phyloP scores from a whole-genome alignment of 2,888 invertebrate species.

The Ecdyonurus torrentis region DNA sequence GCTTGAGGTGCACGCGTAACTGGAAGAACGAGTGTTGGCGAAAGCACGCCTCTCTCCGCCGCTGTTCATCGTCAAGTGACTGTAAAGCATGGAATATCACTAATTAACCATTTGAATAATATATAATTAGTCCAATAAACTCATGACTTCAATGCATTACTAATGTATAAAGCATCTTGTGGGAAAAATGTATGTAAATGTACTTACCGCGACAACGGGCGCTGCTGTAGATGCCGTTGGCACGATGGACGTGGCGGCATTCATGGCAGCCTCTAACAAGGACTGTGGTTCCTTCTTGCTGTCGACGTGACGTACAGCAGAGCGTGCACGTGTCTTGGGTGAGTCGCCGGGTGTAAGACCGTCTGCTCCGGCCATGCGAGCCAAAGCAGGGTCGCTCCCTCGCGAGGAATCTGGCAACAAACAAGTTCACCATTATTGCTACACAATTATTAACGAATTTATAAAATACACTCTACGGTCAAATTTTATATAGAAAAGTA shows the following conservation, averaged over 20 bases:
- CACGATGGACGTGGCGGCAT: constrained; percentile 1
- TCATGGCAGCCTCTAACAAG: constrained; percentile 9
- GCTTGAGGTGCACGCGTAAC: constrained; percentile 71
- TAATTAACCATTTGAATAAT: no score
- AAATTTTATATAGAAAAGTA: no score
- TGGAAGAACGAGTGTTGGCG: constrained; percentile 85
- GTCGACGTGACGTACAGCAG: constrained; percentile 3
- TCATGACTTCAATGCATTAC: no score
- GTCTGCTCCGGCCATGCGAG: constrained; percentile 21
- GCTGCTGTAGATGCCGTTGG: not conserved
- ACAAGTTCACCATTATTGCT: no score
- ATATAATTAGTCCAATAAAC: no score
- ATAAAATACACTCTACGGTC: no score
- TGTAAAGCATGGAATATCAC: no score
- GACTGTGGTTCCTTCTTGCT: not conserved
- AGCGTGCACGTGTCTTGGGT: constrained; percentile 23
- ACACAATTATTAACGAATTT: no score
- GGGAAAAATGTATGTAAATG: no score
- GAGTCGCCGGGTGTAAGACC: constrained; percentile 26
- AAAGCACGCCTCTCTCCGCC: constrained; percentile 51
- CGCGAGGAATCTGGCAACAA: constrained; percentile 32
- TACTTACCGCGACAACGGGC: not conserved
- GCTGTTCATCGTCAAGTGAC: constrained; percentile 51
- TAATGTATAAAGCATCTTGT: no score
- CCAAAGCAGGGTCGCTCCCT: constrained; percentile 18